A percentile compares a stretch with the other conserved stretches of the same genome.
Conservation (phyloP, 2,888 invertebrate species). For the Hemistola chrysoprasaria region DNA sequence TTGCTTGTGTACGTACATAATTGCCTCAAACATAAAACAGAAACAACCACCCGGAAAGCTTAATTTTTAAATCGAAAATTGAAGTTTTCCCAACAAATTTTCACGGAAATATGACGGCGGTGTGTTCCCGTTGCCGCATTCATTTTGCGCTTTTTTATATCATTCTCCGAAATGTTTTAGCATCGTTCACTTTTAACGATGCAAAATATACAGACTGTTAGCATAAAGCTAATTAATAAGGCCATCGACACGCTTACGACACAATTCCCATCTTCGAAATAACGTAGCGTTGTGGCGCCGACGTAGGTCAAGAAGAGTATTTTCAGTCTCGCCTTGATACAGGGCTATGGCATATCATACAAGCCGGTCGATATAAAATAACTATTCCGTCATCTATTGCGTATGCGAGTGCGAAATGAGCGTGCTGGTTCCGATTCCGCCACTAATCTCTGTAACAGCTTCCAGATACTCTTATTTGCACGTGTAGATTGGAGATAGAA, state of each 20-base stretch:
- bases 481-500: conserved; percentile 5
- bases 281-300: conserved; percentile 52
- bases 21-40: no score
- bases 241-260: conserved; percentile 55
- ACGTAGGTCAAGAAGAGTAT: conserved; percentile 77
- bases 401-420: conserved; percentile 15
- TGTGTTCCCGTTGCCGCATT: conserved; percentile 7
- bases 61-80: conserved; percentile 8
- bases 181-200: conserved; percentile 8
- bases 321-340: conserved; percentile 78
- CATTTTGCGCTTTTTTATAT: neutral
- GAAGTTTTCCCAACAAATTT: conserved; percentile 7
- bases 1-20: no score
- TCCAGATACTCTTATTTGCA: conserved; percentile 26
- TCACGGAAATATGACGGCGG: conserved; percentile 4
- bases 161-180: neutral
- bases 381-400: conserved; percentile 65
- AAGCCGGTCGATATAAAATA: conserved; percentile 64
- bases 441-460: conserved; percentile 34
- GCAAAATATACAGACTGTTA: conserved; percentile 17
- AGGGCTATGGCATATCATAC: conserved; percentile 75
- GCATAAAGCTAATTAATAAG: conserved; percentile 35
- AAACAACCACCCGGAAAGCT: no score
- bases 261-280: conserved; percentile 55
- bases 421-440: conserved; percentile 24